Base-by-base conservation (phyloP, 2,113 vertebrate species). In the Apodemus sylvaticus region DNA sequence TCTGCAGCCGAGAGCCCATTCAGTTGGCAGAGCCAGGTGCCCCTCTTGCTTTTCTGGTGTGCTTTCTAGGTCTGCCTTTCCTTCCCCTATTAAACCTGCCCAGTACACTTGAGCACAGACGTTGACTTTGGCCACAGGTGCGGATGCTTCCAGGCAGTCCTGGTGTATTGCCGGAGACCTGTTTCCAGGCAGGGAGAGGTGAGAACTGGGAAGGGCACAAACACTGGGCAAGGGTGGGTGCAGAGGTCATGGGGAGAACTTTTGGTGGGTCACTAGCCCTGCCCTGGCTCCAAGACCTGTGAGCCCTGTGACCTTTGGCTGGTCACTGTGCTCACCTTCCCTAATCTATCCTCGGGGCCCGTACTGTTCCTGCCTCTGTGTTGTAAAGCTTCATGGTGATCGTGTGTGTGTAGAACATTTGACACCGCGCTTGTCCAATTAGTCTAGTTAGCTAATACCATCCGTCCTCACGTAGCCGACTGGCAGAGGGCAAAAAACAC, bases 291-390 rank as follows among this genome's bases (percentile, higher is more conserved):
- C 10, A 3, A 51, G 89, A 19, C 48, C 88, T 39, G 31, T 5
- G 29, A 36, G 22, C 9, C 1, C 10, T 45, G 26, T 60, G 95
- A 91, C 95, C 86, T 92, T 86, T 66, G 64, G 20, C 91, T 48
- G 31, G 64, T 92, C 51, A 3, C 90, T 42, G 39, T 42, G 51
- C 76, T 79, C 31, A 82, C 55, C 74, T 36, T 74, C 53, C n/a
- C 55, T 70, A 20, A 48, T 58, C 88, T 73, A 13, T 45, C 86
- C 78, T 0, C 0, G 4, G 86, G 86, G 71, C 13, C 94, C 79
- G 7, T 39, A 39, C 31, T 34, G 31, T 86, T 78, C 86, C 48
- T 9, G 14, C 66, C 70, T 58, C 58, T 2, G 5, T 45, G 79
- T 34, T n/a, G 22, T 87, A 24, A 87, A 83, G 87, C 45, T 22